These are phyloP conservation scores for Cephus sareptanus DNA, from an alignment of 2,888 invertebrate species.

Conservation along the genomic window DNA sequence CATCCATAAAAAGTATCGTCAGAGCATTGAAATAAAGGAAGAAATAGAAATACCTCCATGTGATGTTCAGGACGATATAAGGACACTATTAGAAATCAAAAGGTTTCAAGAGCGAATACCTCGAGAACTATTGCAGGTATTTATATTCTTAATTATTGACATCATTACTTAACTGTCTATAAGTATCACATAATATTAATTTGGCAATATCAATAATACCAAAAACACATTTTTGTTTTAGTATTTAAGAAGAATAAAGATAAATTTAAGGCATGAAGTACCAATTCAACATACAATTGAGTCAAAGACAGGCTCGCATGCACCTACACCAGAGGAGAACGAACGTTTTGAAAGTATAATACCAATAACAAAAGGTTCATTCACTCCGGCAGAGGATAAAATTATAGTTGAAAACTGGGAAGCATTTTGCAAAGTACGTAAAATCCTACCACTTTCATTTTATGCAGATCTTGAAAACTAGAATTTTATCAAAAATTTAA, in stretches of 20 bases:
- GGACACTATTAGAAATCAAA: neutral
- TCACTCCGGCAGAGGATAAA: slow-evolving; percentile 36
- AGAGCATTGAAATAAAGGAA: neutral
- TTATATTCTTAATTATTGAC: neutral
- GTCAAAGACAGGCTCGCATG: slow-evolving; percentile 37
- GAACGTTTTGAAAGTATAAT: slow-evolving; percentile 28
- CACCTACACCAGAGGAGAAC: slow-evolving; percentile 29
- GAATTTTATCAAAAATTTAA: neutral
- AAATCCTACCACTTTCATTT: slow-evolving; percentile 4
- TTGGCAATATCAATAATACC: neutral
- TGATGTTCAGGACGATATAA: neutral
- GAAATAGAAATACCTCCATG: neutral
- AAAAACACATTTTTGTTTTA: slow-evolving; percentile 19
- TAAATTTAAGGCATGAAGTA: slow-evolving; percentile 35
- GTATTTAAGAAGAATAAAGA: slow-evolving; percentile 27
- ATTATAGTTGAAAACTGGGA: slow-evolving; percentile 45
- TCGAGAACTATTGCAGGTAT: neutral
- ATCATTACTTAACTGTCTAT: neutral
- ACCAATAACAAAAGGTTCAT: slow-evolving; percentile 37
- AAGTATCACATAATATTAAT: no score
- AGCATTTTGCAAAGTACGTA: slow-evolving; percentile 45
- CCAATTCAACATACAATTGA: slow-evolving; percentile 48
- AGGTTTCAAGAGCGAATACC: neutral
- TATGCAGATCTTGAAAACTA: slow-evolving; percentile 8
- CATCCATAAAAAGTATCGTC: neutral